A percentile compares a stretch with the other conserved stretches of the same genome.
Evolutionary conservation across 2,113 vertebrate genomes (phyloP).

Genomic region (Rhegmatorhina hoffmannsi): DNA sequence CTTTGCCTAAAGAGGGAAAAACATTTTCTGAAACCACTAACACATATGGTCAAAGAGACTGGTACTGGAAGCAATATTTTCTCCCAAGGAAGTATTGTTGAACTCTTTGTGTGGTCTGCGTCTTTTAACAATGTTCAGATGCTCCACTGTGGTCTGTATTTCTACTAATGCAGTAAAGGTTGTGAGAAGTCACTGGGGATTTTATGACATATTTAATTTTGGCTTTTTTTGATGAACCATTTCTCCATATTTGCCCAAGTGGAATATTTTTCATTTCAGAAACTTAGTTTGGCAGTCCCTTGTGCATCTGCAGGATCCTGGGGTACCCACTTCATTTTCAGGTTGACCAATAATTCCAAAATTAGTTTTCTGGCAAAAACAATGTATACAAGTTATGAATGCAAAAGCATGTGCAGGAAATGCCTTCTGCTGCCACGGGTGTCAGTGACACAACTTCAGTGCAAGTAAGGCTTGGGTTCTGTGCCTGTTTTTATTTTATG

Average conservation of each 20-base stretch:
- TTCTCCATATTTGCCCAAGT: conserved; percentile 37
- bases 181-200: conserved; percentile 35
- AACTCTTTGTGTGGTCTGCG: conserved; percentile 66
- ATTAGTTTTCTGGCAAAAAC: conserved; percentile 19
- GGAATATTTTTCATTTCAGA: conserved; percentile 41
- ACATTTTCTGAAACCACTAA: conserved; percentile 47
- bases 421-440: not conserved
- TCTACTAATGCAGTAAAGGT: conserved; percentile 51
- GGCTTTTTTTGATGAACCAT: not conserved
- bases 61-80: conserved; percentile 48
- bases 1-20: conserved; percentile 61
- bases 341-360: conserved; percentile 7
- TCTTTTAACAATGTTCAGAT: conserved; percentile 64
- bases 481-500: not conserved
- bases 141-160: conserved; percentile 49
- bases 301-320: not conserved
- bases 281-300: conserved; percentile 1
- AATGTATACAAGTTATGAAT: not conserved
- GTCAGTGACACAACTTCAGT: not conserved
- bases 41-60: conserved; percentile 28
- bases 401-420: conserved; percentile 3
- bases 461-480: not conserved
- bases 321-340: not conserved
- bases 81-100: conserved; percentile 57
- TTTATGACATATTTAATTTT: conserved; percentile 26